phyloP scores from a whole-genome alignment of 2,797 vertebrate species.

The Diplodus sargus region DNA sequence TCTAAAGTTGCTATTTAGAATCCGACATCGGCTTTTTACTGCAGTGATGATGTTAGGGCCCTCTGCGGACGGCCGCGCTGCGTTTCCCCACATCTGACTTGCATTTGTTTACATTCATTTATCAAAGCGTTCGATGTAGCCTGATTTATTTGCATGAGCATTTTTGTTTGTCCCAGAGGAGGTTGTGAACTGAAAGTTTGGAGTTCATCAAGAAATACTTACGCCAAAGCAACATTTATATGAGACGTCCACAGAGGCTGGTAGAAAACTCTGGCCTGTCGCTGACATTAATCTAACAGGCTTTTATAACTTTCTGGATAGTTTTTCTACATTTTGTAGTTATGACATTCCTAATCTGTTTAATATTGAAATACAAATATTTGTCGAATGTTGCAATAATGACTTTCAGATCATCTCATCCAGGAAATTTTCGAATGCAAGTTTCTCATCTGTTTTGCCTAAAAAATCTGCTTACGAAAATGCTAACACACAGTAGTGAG shows the following conservation, averaged over 20 bases:
- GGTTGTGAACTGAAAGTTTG: slow-evolving; percentile 51
- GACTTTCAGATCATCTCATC: neutral
- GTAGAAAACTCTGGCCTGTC: slow-evolving; percentile 60
- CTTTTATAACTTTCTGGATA: slow-evolving; percentile 20
- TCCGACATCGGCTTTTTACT: slow-evolving; percentile 56
- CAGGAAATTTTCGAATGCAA: neutral
- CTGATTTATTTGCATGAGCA: slow-evolving; percentile 71
- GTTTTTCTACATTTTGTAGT: slow-evolving; percentile 1
- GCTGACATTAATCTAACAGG: slow-evolving; percentile 43
- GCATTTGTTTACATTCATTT: slow-evolving; percentile 78
- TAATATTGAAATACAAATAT: slow-evolving; percentile 10
- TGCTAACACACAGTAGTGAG: neutral
- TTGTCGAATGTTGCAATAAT: slow-evolving; percentile 2
- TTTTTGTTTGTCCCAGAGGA: slow-evolving; percentile 70
- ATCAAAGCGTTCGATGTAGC: slow-evolving; percentile 66
- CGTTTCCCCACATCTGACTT: slow-evolving; percentile 71
- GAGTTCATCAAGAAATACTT: slow-evolving; percentile 71
- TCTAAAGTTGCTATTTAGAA: slow-evolving; percentile 52
- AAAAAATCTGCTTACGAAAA: neutral
- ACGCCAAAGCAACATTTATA: slow-evolving; percentile 58
- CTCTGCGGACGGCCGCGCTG: slow-evolving; percentile 31
- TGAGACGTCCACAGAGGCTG: slow-evolving; percentile 64
- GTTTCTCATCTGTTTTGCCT: neutral
- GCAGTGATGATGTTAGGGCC: slow-evolving; percentile 54
- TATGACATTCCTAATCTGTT: slow-evolving; percentile 18